These are phyloP conservation scores for Passer domesticus DNA, from an alignment of 2,113 vertebrate species.

Conservation along the genomic window DNA sequence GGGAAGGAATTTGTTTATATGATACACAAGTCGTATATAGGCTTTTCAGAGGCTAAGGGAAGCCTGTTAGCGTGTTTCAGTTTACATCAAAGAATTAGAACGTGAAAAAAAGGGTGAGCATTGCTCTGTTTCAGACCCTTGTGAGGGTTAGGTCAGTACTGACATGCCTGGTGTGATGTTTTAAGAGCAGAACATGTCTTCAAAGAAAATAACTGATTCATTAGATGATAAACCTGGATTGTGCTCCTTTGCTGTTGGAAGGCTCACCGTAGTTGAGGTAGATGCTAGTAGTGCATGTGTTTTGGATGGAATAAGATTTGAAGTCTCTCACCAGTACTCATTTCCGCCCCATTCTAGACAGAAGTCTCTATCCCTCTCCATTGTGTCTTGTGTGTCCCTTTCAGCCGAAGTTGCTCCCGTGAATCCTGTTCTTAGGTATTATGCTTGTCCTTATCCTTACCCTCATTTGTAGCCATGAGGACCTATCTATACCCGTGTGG, in stretches of 20 bases:
- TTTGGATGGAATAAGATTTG: not conserved
- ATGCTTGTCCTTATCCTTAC: not conserved
- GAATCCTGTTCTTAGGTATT: not conserved
- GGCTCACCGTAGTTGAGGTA: fast-evolving
- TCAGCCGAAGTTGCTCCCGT: not conserved
- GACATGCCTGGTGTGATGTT: not conserved
- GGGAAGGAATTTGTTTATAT: not conserved
- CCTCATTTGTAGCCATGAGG: not conserved
- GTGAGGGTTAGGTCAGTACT: not conserved
- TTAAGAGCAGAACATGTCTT: not conserved
- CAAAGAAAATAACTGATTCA: not conserved
- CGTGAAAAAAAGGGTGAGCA: not conserved
- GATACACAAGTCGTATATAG: not conserved
- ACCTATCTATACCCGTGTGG: fast-evolving
- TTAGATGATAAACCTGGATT: not conserved
- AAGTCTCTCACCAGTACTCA: not conserved
- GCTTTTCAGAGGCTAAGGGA: not conserved
- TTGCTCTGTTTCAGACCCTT: not conserved
- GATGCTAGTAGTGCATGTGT: not conserved
- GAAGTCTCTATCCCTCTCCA: not conserved
- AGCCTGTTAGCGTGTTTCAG: not conserved
- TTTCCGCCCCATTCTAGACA: not conserved
- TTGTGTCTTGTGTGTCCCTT: not conserved
- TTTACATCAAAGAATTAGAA: not conserved
- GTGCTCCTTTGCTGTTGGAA: not conserved